These are phyloP conservation scores for Caenorhabditis auriculariae DNA, from an alignment of 2,888 invertebrate species.

Conservation along the genomic window DNA sequence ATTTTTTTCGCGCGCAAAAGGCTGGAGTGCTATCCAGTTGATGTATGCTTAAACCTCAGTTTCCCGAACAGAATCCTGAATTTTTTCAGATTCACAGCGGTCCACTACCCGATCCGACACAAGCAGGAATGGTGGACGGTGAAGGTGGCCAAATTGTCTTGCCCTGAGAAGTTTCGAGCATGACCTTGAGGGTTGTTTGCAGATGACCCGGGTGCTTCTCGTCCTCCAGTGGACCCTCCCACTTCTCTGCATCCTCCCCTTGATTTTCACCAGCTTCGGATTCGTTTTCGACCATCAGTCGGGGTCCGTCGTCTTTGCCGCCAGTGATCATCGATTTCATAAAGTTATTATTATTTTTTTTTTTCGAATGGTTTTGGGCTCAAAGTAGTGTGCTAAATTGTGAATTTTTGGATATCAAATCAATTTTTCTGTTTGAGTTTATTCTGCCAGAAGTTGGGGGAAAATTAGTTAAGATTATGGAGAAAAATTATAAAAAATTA, in stretches of 20 bases:
- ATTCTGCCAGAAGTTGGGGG: background rate
- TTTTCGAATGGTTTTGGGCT: background rate
- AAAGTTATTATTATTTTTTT: constrained; percentile 21
- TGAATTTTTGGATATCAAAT: too few species aligned
- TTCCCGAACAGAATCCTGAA: background rate
- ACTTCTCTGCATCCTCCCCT: constrained; percentile 32
- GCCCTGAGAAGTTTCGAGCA: background rate
- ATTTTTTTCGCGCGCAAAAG: too few species aligned
- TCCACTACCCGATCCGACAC: constrained; percentile 45
- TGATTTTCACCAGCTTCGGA: constrained; percentile 41
- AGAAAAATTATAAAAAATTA: background rate
- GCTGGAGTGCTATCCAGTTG: too few species aligned
- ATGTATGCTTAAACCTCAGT: background rate
- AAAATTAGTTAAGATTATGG: background rate
- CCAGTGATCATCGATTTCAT: constrained; percentile 37
- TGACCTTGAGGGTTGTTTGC: background rate
- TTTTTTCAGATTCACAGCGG: constrained; percentile 41
- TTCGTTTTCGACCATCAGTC: constrained; percentile 30
- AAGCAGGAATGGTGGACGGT: constrained; percentile 46
- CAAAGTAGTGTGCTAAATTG: too few species aligned
- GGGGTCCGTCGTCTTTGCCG: constrained; percentile 38
- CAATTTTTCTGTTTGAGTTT: too few species aligned
- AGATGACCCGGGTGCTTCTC: constrained; percentile 28
- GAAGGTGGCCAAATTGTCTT: constrained; percentile 9
- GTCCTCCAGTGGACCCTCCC: constrained; percentile 45